A percentile compares a stretch with the other conserved stretches of the same genome.
Conservation (phyloP, 1,140 invertebrate species). For the Pogonomyrmex californicus region DNA sequence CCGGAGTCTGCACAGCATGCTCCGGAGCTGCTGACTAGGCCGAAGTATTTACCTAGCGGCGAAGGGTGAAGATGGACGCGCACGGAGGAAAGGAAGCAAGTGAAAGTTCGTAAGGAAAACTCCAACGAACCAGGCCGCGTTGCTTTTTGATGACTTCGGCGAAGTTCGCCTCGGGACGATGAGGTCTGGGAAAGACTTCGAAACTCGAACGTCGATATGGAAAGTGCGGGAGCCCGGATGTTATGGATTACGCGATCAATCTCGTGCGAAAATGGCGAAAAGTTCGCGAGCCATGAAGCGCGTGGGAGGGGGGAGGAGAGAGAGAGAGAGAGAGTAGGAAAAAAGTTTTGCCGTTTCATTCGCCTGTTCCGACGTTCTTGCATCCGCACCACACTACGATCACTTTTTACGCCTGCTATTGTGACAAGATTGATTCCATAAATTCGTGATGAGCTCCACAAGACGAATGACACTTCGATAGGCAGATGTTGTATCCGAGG, state of each 20-base stretch:
- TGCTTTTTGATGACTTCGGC: slow-evolving; percentile 75
- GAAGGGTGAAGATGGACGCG: slow-evolving; percentile 59
- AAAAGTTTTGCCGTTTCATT: slow-evolving; percentile 46
- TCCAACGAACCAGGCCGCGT: slow-evolving; percentile 73
- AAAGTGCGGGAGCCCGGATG: slow-evolving; percentile 69
- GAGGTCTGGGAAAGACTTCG: slow-evolving; percentile 72
- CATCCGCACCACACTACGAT: slow-evolving; percentile 8
- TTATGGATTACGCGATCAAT: slow-evolving; percentile 75
- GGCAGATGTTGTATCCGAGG: neutral
- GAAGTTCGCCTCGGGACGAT: slow-evolving; percentile 65
- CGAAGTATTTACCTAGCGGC: slow-evolving; percentile 71
- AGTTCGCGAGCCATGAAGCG: slow-evolving; percentile 32
- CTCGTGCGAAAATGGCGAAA: slow-evolving; percentile 53
- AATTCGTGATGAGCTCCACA: slow-evolving; percentile 33
- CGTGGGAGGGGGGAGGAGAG: no score
- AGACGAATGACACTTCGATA: slow-evolving; percentile 18
- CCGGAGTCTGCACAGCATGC: slow-evolving; percentile 46
- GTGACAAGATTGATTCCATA: slow-evolving; percentile 52
- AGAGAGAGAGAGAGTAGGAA: slow-evolving; percentile 26
- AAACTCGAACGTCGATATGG: slow-evolving; percentile 75
- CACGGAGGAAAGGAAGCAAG: slow-evolving; percentile 63
- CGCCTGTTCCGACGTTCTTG: slow-evolving; percentile 36
- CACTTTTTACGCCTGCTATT: slow-evolving; percentile 38
- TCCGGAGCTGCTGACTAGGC: slow-evolving; percentile 67
- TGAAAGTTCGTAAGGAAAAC: slow-evolving; percentile 76